A percentile compares a stretch with the other conserved stretches of the same genome.
Evolutionary conservation across 2,113 vertebrate genomes (phyloP).

Genomic region (Nymphicus hollandicus): DNA sequence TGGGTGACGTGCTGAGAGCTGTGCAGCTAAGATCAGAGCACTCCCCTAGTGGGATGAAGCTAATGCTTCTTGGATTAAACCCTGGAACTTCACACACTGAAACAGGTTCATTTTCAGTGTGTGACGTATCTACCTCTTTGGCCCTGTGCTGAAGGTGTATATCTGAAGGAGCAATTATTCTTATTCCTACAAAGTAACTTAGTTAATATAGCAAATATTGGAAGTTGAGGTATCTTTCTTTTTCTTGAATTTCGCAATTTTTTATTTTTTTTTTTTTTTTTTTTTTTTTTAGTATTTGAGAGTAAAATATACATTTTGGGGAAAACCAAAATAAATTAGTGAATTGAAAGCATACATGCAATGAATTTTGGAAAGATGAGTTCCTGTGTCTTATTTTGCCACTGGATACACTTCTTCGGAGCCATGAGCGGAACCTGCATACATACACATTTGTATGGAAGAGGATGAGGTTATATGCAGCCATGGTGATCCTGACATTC

Average conservation of each 20-base stretch:
- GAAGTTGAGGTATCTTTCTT: not conserved
- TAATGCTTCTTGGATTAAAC: not conserved
- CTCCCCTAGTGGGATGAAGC: not conserved
- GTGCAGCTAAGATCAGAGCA: not conserved
- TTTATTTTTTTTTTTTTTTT: not conserved
- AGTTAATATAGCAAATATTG: not conserved
- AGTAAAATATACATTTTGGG: not conserved
- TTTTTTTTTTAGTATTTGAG: not conserved
- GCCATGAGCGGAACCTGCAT: not conserved
- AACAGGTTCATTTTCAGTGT: not conserved
- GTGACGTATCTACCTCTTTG: not conserved
- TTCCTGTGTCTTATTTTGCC: not conserved
- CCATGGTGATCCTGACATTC: not conserved
- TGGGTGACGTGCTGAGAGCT: not conserved
- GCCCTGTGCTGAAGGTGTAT: not conserved
- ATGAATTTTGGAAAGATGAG: not conserved
- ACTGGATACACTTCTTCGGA: not conserved
- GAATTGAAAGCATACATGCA: not conserved
- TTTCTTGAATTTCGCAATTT: not conserved
- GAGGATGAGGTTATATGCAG: not conserved
- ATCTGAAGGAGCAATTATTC: not conserved
- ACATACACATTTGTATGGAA: accelerated
- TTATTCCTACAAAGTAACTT: not conserved
- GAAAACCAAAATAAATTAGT: not conserved
- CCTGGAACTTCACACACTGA: not conserved